Evolutionary conservation across 2,888 invertebrate genomes (phyloP).

Genomic region (Apodemia mormo): DNA sequence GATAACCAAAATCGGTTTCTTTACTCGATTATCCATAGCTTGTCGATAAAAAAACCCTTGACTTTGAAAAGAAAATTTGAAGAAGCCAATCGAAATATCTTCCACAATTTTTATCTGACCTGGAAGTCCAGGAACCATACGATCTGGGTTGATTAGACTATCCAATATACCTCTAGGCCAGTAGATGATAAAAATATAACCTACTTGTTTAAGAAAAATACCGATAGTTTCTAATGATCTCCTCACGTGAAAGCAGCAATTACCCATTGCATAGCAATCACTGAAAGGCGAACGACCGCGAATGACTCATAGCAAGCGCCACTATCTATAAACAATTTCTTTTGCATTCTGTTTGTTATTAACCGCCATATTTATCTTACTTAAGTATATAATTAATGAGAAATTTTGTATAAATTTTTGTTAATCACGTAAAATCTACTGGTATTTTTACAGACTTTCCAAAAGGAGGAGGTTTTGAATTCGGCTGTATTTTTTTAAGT

Average conservation of each 20-base stretch:
- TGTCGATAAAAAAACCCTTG: too few species aligned
- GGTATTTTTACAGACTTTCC: neutral
- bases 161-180: neutral
- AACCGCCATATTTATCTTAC: neutral
- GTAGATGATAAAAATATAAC: neutral
- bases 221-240: slow-evolving; percentile 8
- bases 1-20: too few species aligned
- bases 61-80: too few species aligned
- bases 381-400: slow-evolving; percentile 12
- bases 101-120: too few species aligned
- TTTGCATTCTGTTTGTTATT: neutral
- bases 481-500: too few species aligned
- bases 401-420: neutral
- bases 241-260: slow-evolving; percentile 8
- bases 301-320: neutral
- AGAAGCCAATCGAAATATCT: too few species aligned
- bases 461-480: too few species aligned
- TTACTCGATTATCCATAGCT: too few species aligned
- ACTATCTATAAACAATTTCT: slow-evolving; percentile 7
- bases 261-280: slow-evolving; percentile 13
- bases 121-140: too few species aligned
- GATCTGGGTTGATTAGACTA: neutral
- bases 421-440: slow-evolving; percentile 5
- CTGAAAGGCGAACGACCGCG: slow-evolving; percentile 10
- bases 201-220: neutral